Conservation (phyloP, 1,140 invertebrate species). For the Fopius arisanus region DNA sequence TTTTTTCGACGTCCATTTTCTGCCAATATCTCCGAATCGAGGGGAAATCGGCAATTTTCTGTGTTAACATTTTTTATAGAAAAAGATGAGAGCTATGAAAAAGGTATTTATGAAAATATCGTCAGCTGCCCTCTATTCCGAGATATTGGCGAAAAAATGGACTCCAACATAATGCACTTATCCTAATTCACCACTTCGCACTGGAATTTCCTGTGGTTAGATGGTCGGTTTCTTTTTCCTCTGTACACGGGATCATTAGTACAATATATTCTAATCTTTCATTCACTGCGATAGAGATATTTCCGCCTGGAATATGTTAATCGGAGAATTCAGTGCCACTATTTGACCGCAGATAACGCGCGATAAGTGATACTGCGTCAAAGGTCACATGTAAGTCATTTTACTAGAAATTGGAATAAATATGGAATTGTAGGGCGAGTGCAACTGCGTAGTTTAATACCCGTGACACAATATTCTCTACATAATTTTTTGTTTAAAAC, state of each 20-base stretch:
- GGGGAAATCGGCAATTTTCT: too few species aligned
- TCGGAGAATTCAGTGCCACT: background rate
- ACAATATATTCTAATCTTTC: background rate
- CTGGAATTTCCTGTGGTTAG: too few species aligned
- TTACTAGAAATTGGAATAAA: background rate
- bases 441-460: background rate
- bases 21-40: too few species aligned
- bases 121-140: too few species aligned
- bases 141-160: too few species aligned
- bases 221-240: too few species aligned
- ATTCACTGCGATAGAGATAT: background rate
- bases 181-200: too few species aligned
- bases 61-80: too few species aligned
- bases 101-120: too few species aligned
- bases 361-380: conserved; percentile 9
- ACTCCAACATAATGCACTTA: too few species aligned
- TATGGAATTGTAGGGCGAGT: background rate
- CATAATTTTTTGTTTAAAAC: background rate
- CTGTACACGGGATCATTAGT: background rate
- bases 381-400: conserved; percentile 10
- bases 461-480: background rate
- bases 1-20: too few species aligned
- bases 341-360: conserved; percentile 22
- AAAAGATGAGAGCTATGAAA: too few species aligned
- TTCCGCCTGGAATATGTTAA: conserved; percentile 12